Evolutionary conservation across 2,113 vertebrate genomes (phyloP).

Genomic region (Orcinus orca): DNA sequence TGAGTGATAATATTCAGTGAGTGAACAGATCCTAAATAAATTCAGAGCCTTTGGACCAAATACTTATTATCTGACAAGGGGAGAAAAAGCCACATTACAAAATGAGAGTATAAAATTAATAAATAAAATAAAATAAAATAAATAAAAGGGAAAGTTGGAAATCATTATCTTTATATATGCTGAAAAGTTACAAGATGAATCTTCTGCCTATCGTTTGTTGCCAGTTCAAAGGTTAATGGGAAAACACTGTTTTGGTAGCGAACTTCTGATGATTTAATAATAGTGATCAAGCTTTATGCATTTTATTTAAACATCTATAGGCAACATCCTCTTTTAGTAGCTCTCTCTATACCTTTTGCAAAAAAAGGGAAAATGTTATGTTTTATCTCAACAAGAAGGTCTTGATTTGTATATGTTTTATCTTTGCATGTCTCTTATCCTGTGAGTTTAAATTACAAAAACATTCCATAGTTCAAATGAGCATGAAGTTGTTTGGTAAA

Average conservation of each 20-base stretch:
- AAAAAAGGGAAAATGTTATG: not conserved
- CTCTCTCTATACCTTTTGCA: conserved; percentile 9
- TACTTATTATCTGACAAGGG: conserved; percentile 38
- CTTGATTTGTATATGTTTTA: conserved; percentile 52
- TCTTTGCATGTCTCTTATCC: conserved; percentile 45
- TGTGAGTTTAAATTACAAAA: conserved; percentile 59
- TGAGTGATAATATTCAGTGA: not conserved
- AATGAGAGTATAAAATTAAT: conserved; percentile 41
- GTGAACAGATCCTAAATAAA: not conserved
- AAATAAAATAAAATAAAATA: not conserved
- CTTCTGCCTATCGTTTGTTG: conserved; percentile 35
- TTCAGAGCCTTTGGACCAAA: conserved; percentile 16
- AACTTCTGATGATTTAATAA: conserved; percentile 21
- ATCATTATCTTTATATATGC: not conserved
- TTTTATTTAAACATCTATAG: conserved; percentile 48
- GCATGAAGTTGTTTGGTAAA: conserved; percentile 61
- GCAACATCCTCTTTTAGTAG: conserved; percentile 15
- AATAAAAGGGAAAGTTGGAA: conserved; percentile 13
- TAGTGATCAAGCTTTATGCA: not conserved
- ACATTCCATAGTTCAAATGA: conserved; percentile 57
- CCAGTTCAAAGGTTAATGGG: not conserved
- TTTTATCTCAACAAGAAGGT: conserved; percentile 43
- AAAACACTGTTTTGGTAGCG: conserved; percentile 13
- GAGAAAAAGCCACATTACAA: not conserved
- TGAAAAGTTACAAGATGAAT: not conserved